phyloP scores from a whole-genome alignment of 2,888 invertebrate species.

The Cecidostiba fungosa region DNA sequence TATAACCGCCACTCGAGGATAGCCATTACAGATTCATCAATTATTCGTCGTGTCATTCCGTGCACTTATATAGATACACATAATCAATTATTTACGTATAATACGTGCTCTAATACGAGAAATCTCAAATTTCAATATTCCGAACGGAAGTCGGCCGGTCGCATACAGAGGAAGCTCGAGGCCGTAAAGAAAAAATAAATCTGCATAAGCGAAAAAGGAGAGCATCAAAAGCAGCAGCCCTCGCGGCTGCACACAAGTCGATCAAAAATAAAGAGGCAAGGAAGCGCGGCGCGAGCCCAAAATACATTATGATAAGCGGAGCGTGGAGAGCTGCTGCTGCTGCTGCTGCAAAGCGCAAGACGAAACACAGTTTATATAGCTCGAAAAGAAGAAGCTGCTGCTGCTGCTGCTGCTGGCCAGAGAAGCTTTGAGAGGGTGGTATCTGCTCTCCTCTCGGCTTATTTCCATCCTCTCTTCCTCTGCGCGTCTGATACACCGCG shows the following conservation, averaged over 20 bases:
- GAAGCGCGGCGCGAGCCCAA: constrained; percentile 55
- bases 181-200: constrained; percentile 58
- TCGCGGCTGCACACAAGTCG: constrained; percentile 34
- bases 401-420: neutral
- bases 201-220: constrained; percentile 46
- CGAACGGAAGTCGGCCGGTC: constrained; percentile 26
- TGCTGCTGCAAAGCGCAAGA: constrained; percentile 49
- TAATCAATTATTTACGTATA: too few relatives aligned
- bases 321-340: constrained; percentile 34
- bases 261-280: constrained; percentile 62
- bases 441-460: neutral
- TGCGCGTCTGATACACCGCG: neutral
- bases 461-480: neutral
- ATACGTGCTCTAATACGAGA: neutral
- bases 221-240: constrained; percentile 47
- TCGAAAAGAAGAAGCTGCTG: neutral
- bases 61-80: too few relatives aligned
- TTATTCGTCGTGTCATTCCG: too few relatives aligned
- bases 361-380: constrained; percentile 61
- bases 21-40: too few relatives aligned
- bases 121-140: neutral
- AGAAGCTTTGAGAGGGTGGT: constrained; percentile 3
- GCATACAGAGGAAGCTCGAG: neutral
- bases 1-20: too few relatives aligned
- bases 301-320: constrained; percentile 65